Evolutionary conservation across 2,797 vertebrate species (phyloP).

Genomic region (Apogon hyalosoma): DNA sequence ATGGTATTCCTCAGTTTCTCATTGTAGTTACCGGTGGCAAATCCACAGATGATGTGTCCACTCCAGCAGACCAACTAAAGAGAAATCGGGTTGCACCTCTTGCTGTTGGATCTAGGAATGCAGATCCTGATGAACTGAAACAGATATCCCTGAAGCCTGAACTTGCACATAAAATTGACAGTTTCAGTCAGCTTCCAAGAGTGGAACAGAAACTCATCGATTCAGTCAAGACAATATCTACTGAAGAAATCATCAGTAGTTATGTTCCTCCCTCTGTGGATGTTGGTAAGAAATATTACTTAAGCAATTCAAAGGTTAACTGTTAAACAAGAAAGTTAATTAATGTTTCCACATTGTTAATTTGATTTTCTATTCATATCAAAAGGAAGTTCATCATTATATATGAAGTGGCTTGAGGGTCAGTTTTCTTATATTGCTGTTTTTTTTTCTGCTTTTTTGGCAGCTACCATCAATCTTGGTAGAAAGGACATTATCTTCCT

Average conservation of each 20-base stretch:
- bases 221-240: slow-evolving; percentile 86
- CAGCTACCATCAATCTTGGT: slow-evolving; percentile 74
- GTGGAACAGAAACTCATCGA: slow-evolving; percentile 88
- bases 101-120: slow-evolving; percentile 85
- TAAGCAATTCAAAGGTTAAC: neutral
- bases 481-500: slow-evolving; percentile 94
- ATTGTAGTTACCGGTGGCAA: slow-evolving; percentile 89
- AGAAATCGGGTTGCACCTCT: slow-evolving; percentile 86
- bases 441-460: slow-evolving; percentile 34
- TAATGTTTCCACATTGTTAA: neutral
- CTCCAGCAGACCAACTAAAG: slow-evolving; percentile 87
- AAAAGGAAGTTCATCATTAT: too few species aligned
- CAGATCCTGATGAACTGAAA: slow-evolving; percentile 86
- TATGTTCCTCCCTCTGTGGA: slow-evolving; percentile 27
- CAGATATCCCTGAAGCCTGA: slow-evolving; percentile 90
- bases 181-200: slow-evolving; percentile 86
- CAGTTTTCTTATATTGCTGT: neutral
- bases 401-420: neutral
- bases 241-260: slow-evolving; percentile 55
- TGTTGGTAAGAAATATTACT: slow-evolving; percentile 65
- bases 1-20: slow-evolving; percentile 94
- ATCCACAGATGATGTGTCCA: slow-evolving; percentile 88
- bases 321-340: neutral
- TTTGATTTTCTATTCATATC: too few species aligned
- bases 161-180: slow-evolving; percentile 85